phyloP scores from a whole-genome alignment of 37 sponge, comb jelly and placozoan species.

The Aphrocallistes beatrix region DNA sequence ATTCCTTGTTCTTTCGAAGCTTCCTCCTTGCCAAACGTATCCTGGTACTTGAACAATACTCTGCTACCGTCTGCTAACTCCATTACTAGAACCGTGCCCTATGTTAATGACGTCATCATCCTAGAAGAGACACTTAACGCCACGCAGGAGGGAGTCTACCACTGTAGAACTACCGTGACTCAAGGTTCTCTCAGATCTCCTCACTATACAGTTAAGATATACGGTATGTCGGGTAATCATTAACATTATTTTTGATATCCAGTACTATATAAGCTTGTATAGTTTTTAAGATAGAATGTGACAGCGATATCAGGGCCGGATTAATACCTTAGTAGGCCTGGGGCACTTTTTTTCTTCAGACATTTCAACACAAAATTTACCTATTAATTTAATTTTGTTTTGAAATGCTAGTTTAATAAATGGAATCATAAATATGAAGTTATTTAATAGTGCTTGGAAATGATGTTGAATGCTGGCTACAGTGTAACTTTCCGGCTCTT shows the following conservation, averaged over 20 bases:
- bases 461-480: background rate
- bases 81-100: background rate
- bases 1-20: background rate
- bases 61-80: background rate
- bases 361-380: conserved; percentile 12
- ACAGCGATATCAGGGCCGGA: no score
- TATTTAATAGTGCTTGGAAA: conserved; percentile 15
- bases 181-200: background rate
- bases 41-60: background rate
- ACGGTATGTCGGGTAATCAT: background rate
- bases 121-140: background rate
- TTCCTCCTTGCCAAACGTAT: background rate
- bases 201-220: background rate
- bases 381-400: background rate
- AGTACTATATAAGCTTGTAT: no score
- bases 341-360: conserved; percentile 1
- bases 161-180: background rate
- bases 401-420: background rate
- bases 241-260: background rate
- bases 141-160: background rate
- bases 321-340: conserved; percentile 13
- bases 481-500: background rate
- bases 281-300: no score
- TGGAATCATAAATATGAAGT: conserved; percentile 11
- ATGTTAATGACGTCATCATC: background rate